Conservation (phyloP, 2,888 invertebrate genomes). For the Gryllus longicercus region DNA sequence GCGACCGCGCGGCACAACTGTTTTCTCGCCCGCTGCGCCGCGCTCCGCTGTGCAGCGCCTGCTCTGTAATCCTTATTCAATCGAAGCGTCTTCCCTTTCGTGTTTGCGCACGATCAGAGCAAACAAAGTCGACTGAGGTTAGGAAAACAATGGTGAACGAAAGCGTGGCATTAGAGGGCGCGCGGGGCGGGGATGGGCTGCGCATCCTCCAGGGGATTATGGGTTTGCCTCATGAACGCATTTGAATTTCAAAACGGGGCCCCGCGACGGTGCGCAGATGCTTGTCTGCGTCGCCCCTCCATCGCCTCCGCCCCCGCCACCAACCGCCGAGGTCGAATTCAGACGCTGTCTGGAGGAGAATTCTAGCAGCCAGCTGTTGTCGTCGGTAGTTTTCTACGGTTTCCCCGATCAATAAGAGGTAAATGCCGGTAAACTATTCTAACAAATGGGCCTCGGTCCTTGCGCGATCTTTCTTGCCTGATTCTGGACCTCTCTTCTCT, state of each 20-base stretch:
- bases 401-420: too few relatives aligned
- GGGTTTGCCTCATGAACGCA: constrained; percentile 7
- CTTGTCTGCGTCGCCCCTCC: neutral
- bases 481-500: too few relatives aligned
- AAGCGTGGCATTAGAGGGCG: neutral
- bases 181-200: neutral
- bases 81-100: neutral
- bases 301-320: neutral
- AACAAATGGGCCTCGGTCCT: too few relatives aligned
- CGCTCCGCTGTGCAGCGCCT: neutral
- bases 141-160: constrained; percentile 1
- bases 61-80: neutral
- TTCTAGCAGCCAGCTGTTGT: too few relatives aligned
- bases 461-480: too few relatives aligned
- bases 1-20: neutral
- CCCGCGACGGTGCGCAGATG: neutral
- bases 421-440: too few relatives aligned
- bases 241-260: constrained; percentile 4
- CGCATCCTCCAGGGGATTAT: constrained; percentile 1
- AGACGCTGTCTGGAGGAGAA: too few relatives aligned
- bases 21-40: neutral
- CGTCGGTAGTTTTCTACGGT: too few relatives aligned
- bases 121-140: neutral
- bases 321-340: neutral
- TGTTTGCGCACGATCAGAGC: neutral